A percentile compares a stretch with the other conserved stretches of the same genome.
These are phyloP conservation scores for Eupithecia vulgata DNA, from an alignment of 2,888 invertebrate genomes.

Conservation along the genomic window DNA sequence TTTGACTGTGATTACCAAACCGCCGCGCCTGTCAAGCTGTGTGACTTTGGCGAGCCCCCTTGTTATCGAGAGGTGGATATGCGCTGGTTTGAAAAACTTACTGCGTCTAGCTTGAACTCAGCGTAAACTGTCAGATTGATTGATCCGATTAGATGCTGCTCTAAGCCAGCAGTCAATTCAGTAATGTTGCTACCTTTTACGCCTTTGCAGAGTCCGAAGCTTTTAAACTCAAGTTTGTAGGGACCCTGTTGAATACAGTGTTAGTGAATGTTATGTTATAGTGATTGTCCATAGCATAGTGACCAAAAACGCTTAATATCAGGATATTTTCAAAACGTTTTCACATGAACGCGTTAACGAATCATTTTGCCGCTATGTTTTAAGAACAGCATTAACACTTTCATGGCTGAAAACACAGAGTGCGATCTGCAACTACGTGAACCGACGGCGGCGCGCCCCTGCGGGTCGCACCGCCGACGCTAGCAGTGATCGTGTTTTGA, in stretches of 20 bases:
- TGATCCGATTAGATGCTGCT: background rate
- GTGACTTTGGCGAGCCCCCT: too few species aligned
- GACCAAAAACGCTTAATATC: background rate
- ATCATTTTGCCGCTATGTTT: background rate
- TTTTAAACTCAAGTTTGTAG: constrained; percentile 2
- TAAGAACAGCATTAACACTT: too few species aligned
- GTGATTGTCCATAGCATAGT: background rate
- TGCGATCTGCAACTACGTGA: too few species aligned
- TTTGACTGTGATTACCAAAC: too few species aligned
- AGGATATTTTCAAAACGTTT: background rate
- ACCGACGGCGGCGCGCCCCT: too few species aligned
- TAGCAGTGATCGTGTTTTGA: too few species aligned
- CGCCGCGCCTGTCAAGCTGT: too few species aligned
- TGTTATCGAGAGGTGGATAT: too few species aligned
- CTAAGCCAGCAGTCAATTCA: background rate
- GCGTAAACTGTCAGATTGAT: background rate
- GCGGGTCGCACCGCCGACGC: too few species aligned
- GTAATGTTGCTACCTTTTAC: background rate
- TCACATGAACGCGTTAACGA: background rate
- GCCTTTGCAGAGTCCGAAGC: background rate
- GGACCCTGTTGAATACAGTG: constrained; percentile 8
- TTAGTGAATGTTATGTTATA: background rate
- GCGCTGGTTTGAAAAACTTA: background rate
- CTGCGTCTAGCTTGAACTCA: background rate
- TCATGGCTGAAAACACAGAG: too few species aligned